These are phyloP conservation scores for Neogobius melanostomus DNA, from an alignment of 2,113 vertebrate species.

Conservation along the genomic window DNA sequence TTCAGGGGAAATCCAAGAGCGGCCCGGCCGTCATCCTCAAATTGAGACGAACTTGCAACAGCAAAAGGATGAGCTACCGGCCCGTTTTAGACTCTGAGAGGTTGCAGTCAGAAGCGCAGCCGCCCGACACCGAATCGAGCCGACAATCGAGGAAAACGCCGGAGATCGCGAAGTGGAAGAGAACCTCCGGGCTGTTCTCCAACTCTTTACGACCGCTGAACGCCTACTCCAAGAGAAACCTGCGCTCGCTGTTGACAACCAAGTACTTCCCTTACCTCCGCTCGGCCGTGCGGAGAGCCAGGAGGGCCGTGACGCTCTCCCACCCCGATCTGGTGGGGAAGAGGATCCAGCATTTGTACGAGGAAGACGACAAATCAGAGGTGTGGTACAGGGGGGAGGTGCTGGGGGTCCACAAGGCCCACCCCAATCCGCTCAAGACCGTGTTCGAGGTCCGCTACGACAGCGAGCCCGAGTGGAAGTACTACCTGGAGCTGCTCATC, in stretches of 20 bases:
- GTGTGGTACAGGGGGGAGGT: constrained; percentile 80
- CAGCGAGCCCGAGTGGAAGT: constrained; percentile 82
- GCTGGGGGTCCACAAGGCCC: constrained; percentile 67
- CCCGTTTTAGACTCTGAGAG: constrained; percentile 30
- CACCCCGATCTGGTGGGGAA: constrained; percentile 83
- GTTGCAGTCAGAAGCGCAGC: constrained; percentile 1
- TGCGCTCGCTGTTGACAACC: constrained; percentile 62
- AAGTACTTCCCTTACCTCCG: constrained; percentile 75
- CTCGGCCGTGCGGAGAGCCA: constrained; percentile 60
- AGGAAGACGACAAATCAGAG: constrained; percentile 81
- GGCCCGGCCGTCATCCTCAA: constrained; percentile 70
- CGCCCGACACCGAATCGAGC: neutral
- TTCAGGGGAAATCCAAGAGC: constrained; percentile 34
- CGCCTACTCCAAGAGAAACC: constrained; percentile 53
- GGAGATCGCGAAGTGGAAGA: constrained; percentile 24
- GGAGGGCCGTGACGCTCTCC: constrained; percentile 36
- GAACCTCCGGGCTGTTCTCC: constrained; percentile 32
- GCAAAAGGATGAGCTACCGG: constrained; percentile 57
- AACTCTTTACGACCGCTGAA: constrained; percentile 30
- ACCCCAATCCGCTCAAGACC: constrained; percentile 74
- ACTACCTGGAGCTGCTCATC: constrained; percentile 78
- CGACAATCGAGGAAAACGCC: constrained; percentile 3
- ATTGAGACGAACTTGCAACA: constrained; percentile 62
- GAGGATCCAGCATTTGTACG: constrained; percentile 80
- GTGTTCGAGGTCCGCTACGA: constrained; percentile 81